A percentile compares a stretch with the other conserved stretches of the same genome.
phyloP scores from a whole-genome alignment of 2,797 vertebrate species.

The Cynopterus sphinx region DNA sequence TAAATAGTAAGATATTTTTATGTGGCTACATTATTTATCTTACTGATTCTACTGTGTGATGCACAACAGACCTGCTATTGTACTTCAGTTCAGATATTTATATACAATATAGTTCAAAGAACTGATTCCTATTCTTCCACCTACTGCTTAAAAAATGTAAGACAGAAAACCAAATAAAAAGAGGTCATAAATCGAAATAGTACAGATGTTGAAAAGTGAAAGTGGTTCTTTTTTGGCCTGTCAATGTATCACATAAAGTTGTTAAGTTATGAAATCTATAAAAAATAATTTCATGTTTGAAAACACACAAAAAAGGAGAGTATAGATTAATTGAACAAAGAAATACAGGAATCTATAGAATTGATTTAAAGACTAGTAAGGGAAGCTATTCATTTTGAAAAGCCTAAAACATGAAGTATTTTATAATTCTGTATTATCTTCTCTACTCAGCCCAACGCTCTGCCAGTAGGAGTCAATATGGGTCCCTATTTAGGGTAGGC shows the following conservation, averaged over 20 bases:
- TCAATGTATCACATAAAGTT: conserved; percentile 53
- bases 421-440: not conserved
- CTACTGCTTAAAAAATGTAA: conserved; percentile 60
- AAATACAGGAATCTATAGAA: not conserved
- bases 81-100: conserved; percentile 80
- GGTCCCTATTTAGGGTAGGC: not conserved
- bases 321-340: conserved; percentile 18
- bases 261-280: conserved; percentile 62
- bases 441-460: not conserved
- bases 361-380: not conserved
- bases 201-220: conserved; percentile 55
- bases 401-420: not conserved
- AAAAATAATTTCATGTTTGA: conserved; percentile 29
- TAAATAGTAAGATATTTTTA: conserved; percentile 80
- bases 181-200: conserved; percentile 77
- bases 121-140: conserved; percentile 75
- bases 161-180: conserved; percentile 83
- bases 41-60: conserved; percentile 68
- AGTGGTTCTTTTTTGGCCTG: not conserved
- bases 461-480: not conserved
- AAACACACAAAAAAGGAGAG: conserved; percentile 8
- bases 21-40: conserved; percentile 74
- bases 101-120: conserved; percentile 78
- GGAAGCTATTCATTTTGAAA: conserved; percentile 26
- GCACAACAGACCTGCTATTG: conserved; percentile 78